Conservation (phyloP, 2,797 vertebrate species). For the Crocodylus rhombifer region DNA sequence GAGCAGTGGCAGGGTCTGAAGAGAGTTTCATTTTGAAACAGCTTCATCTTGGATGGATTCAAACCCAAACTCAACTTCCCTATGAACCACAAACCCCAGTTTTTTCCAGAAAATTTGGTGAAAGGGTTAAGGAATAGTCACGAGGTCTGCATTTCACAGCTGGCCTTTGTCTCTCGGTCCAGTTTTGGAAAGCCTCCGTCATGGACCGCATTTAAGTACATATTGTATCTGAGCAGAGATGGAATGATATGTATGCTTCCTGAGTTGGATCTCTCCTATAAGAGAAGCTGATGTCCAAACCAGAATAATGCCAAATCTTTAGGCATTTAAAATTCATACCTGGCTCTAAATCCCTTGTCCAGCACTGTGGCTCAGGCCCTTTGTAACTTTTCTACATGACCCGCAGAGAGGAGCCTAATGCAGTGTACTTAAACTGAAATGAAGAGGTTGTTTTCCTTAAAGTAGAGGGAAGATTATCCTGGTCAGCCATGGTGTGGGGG, state of each 20-base stretch:
- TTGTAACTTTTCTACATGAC: not conserved
- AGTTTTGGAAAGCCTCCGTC: not conserved
- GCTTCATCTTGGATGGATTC: no score
- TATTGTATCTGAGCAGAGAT: not conserved
- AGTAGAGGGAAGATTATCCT: conserved; percentile 41
- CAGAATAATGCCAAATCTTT: not conserved
- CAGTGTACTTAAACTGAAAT: conserved; percentile 9
- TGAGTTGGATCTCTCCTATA: not conserved
- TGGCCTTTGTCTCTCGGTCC: not conserved
- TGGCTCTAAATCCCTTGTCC: not conserved
- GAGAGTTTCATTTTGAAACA: no score
- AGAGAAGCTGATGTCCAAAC: not conserved
- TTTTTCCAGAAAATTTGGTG: not conserved
- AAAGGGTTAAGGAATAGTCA: not conserved
- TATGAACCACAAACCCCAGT: no score
- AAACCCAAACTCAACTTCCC: no score
- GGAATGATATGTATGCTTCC: not conserved
- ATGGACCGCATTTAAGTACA: not conserved
- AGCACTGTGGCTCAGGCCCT: not conserved
- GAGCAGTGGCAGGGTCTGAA: no score
- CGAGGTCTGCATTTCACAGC: not conserved
- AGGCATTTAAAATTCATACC: not conserved
- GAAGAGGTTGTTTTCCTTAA: not conserved
- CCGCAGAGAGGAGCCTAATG: not conserved
- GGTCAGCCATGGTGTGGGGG: not conserved